These are phyloP conservation scores for Unio delphinus DNA, from an alignment of 2,888 invertebrate species.

Conservation along the genomic window DNA sequence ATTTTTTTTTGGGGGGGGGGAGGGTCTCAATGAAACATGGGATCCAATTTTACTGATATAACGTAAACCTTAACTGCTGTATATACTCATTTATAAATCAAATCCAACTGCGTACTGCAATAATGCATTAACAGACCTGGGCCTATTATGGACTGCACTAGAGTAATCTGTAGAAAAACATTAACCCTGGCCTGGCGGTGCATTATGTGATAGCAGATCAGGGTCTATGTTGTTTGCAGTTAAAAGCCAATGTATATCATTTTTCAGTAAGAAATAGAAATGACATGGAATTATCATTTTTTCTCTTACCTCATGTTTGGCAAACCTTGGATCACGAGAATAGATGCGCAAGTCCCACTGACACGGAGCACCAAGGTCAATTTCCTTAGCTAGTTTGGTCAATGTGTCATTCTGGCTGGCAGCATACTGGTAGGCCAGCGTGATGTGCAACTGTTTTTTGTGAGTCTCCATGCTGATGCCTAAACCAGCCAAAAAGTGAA, in stretches of 20 bases:
- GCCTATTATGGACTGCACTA: no score
- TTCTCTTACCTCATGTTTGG: conserved; percentile 56
- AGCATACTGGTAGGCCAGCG: conserved; percentile 90
- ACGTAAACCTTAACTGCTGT: no score
- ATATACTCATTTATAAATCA: no score
- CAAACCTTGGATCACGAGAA: conserved; percentile 80
- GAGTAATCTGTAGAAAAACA: no score
- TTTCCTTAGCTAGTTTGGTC: conserved; percentile 81
- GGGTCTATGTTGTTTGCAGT: no score
- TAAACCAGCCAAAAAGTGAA: conserved; percentile 10
- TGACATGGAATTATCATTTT: background rate
- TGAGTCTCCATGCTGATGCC: conserved; percentile 78
- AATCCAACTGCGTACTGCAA: no score
- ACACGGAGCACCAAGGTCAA: conserved; percentile 79
- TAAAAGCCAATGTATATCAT: background rate
- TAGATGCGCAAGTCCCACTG: conserved; percentile 90
- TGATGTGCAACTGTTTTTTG: conserved; percentile 88
- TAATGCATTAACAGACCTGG: no score
- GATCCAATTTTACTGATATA: no score
- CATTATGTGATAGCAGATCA: no score
- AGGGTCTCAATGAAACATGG: no score
- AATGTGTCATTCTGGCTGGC: conserved; percentile 81
- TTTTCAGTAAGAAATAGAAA: background rate
- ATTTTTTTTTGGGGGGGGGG: no score
- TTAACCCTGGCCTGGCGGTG: no score